Percentiles rank a stretch among this genome's conserved stretches.
Conservation (phyloP, 2,888 invertebrate genomes). For the Strigamia transsilvanica region DNA sequence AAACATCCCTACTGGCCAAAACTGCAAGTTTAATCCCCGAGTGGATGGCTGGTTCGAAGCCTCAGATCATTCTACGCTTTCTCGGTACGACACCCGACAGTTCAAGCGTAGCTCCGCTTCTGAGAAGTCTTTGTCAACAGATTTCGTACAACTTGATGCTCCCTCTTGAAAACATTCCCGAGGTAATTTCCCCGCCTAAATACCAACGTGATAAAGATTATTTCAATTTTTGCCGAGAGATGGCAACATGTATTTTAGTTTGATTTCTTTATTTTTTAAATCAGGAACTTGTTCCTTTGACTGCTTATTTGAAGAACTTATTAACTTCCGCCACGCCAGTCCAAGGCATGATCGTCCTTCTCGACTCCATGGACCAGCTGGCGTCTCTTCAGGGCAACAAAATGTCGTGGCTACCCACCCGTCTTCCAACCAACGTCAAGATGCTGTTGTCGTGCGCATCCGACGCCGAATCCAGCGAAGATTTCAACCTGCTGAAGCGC, state of each 20-base stretch:
- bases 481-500: conserved; percentile 82
- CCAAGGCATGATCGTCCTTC: conserved; percentile 86
- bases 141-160: conserved; percentile 91
- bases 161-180: conserved; percentile 92
- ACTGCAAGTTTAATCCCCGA: conserved; percentile 82
- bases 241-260: not conserved
- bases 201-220: not conserved
- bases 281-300: conserved; percentile 80
- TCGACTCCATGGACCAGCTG: conserved; percentile 97
- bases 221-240: not conserved
- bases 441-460: conserved; percentile 65
- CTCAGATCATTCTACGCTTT: conserved; percentile 88
- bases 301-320: conserved; percentile 94
- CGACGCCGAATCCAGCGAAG: conserved; percentile 85
- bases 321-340: conserved; percentile 81
- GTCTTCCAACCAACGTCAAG: conserved; percentile 88
- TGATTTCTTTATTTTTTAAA: not conserved
- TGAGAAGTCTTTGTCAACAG: conserved; percentile 95
- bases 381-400: conserved; percentile 94
- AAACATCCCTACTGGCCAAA: conserved; percentile 93
- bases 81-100: conserved; percentile 97
- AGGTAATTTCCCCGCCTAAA: conserved; percentile 63
- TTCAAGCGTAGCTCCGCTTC: conserved; percentile 89
- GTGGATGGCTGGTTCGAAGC: conserved; percentile 69
- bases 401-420: conserved; percentile 93